Evolutionary conservation across 2,113 vertebrate species (phyloP).

Genomic region (Coracopsis vasa): DNA sequence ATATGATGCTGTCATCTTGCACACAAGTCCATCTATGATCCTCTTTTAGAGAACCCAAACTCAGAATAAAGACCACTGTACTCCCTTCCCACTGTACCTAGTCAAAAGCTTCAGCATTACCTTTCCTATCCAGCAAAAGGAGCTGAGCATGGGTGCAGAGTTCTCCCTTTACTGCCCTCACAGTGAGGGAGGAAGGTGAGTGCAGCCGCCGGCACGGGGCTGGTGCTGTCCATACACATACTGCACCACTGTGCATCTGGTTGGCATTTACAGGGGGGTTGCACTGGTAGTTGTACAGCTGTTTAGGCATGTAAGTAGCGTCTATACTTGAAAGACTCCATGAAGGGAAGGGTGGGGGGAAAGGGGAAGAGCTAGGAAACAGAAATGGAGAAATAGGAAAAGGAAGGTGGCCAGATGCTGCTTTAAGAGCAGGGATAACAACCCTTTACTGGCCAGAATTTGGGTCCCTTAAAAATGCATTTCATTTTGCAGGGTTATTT

Average conservation of each 20-base stretch:
- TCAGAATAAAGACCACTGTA: background rate
- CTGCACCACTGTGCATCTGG: slow-evolving; percentile 21
- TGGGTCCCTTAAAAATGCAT: background rate
- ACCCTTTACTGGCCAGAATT: background rate
- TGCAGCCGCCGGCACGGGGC: background rate
- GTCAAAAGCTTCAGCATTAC: background rate
- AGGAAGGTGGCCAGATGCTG: background rate
- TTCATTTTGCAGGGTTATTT: background rate
- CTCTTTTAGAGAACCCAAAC: background rate
- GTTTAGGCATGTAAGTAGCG: slow-evolving; percentile 48
- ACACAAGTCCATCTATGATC: background rate
- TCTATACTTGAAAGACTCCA: slow-evolving; percentile 21
- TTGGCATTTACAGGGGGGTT: slow-evolving; percentile 13
- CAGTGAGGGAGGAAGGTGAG: background rate
- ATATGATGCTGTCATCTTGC: background rate
- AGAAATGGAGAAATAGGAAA: background rate
- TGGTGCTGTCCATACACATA: background rate
- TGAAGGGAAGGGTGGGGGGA: background rate
- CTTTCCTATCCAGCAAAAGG: background rate
- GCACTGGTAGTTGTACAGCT: slow-evolving; percentile 44
- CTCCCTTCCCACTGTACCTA: background rate
- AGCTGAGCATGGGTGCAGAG: background rate
- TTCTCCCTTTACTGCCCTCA: background rate
- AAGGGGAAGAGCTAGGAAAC: background rate
- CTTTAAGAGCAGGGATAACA: background rate